Base-by-base conservation (phyloP, 2,888 invertebrate species). In the Oligia fasciuncula region DNA sequence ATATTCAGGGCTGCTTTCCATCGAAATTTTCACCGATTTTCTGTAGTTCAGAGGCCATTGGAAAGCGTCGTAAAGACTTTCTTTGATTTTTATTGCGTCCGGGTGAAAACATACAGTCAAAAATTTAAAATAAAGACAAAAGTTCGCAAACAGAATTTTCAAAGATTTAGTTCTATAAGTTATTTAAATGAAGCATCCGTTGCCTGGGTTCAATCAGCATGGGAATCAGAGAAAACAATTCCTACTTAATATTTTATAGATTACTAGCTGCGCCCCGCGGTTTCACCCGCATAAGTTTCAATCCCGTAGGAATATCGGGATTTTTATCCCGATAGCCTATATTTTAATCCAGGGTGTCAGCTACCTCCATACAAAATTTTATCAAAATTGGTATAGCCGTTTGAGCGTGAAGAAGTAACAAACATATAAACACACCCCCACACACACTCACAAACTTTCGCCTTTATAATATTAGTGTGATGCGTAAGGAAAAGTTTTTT, bases 401-500 rank as follows among this genome's bases (percentile, higher is more conserved):
- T 29, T 29, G 29, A 29, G 29, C 29, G 29, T 29, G 29, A 29
- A 29, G 29, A 29, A 29, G 29, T 29, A 29, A 29, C 29, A 29
- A 29, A 29, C 29, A 29, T 29, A 29, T 29, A 29, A 29, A 29
- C 29, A 29, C 29, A 29, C 29, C 29, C 29, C 29, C 29, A 29
- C 29, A 1, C 29, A 1, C 29, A 29, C 29, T 29, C 29, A 29
- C 29, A 29, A 29, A 29, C 29, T 29, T 29, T 29, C 29, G 29
- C 29, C 29, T 29, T 29, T 29, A 29, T 29, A 29, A 29, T 29
- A 29, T 29, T 29, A 29, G 29, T 29, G 29, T 29, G 29, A 60
- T 62, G 60, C 51, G 2, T 35, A 8, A 0, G n/a, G 60, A 81
- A 73, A 85, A 57, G n/a, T 72, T 75, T 75, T 75, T 73, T 13